phyloP scores from a whole-genome alignment of 2,888 invertebrate species.

The Hydriomena furcata region DNA sequence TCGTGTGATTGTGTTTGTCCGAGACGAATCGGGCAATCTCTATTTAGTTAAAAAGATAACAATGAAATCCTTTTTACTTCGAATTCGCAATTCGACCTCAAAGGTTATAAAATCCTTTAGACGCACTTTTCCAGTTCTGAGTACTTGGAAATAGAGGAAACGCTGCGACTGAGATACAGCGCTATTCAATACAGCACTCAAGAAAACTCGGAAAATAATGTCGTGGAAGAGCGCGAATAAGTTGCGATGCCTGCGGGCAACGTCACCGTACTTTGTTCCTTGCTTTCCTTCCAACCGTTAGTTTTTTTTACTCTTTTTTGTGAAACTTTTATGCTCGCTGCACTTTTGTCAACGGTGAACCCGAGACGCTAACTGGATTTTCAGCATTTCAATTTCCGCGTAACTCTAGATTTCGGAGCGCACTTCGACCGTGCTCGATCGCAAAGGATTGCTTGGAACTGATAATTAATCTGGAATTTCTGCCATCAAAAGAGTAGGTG shows the following conservation, averaged over 20 bases:
- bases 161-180: constrained; percentile 10
- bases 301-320: constrained; percentile 33
- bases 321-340: constrained; percentile 33
- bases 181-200: constrained; percentile 33
- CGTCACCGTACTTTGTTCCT: constrained; percentile 33
- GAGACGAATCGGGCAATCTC: neutral
- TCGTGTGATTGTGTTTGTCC: neutral
- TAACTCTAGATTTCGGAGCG: constrained; percentile 29
- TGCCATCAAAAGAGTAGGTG: constrained; percentile 5
- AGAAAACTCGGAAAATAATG: constrained; percentile 26
- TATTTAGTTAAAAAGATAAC: constrained; percentile 1
- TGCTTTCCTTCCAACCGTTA: constrained; percentile 21
- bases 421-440: constrained; percentile 16
- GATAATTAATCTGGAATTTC: constrained; percentile 22
- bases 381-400: constrained; percentile 35
- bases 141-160: constrained; percentile 7
- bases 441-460: constrained; percentile 26
- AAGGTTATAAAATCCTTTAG: constrained; percentile 16
- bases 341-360: constrained; percentile 35
- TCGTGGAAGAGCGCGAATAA: constrained; percentile 25
- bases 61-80: constrained; percentile 13
- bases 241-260: constrained; percentile 31
- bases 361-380: constrained; percentile 39
- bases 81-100: constrained; percentile 10
- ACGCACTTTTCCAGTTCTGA: constrained; percentile 14